Evolutionary conservation across 2,888 invertebrate genomes (phyloP), one percentile per base, ranked within the genome.

Genomic region (Hydriomena furcata): DNA sequence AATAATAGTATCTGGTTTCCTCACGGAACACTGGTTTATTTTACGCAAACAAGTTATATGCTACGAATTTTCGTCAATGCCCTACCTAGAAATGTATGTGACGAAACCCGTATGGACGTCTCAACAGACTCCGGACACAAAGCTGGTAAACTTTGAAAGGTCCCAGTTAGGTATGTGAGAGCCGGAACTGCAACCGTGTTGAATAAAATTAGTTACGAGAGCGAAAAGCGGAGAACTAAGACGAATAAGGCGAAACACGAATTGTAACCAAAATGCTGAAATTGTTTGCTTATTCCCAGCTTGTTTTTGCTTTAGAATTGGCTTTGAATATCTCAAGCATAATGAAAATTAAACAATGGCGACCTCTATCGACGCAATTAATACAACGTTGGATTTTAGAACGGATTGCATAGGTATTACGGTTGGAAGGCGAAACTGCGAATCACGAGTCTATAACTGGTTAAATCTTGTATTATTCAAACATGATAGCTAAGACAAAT

Each of bases 131-230:
- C n/a, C 20, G 24, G 51, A 60, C 61, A 63, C 60, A 60, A 66
- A 52, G 51, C 44, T 45, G 58, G 60, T 63, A 53, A 65, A 61
- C 55, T 61, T 60, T 52, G 47, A 50, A 55, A 63, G 48, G 63
- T 56, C 38, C 38, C 38, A 53, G 52, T 48, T 54, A 66, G 53
- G 55, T n/a, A n/a, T n/a, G n/a, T 58, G 54, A 21, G 45, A 53
- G 46, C 17, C 40, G 32, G 41, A 52, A 49, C 47, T 60, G 59
- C 58, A 56, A 47, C 55, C 45, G 17, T 41, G 60, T 55, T 56
- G 50, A 56, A 58, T 58, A 48, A 61, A 62, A 55, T 58, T 58
- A 62, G 60, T 54, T 36, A 43, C n/a, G 20, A 25, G 28, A 5
- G 10, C 27, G 17, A 6, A 25, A 17, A 17, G 17, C 17, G 28